phyloP scores from a whole-genome alignment of 2,113 vertebrate species.

The Lynx canadensis region DNA sequence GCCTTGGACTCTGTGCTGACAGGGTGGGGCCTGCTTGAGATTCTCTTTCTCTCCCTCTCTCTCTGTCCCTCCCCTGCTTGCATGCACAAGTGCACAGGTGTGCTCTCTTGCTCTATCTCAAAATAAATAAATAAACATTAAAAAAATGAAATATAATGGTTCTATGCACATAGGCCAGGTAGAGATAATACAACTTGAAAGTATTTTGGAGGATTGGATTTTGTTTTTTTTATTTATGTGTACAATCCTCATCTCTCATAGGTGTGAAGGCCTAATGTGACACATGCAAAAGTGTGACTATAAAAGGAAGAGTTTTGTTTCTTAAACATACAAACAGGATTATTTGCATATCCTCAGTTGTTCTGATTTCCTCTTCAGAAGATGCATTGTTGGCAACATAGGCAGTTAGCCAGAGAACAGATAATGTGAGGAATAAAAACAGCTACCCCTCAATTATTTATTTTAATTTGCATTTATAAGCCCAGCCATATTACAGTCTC shows the following conservation, averaged over 20 bases:
- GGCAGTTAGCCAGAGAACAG: not conserved
- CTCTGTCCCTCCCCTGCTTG: no score
- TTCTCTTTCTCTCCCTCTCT: no score
- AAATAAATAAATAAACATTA: no score
- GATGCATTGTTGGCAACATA: not conserved
- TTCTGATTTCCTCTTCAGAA: slow-evolving; percentile 8
- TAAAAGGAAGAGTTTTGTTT: not conserved
- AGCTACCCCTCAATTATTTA: not conserved
- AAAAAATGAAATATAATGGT: not conserved
- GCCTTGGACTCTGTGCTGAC: no score
- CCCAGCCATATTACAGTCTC: not conserved
- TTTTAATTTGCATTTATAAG: not conserved
- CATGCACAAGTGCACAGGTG: no score
- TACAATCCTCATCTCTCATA: not conserved
- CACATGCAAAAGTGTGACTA: not conserved
- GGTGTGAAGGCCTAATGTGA: not conserved
- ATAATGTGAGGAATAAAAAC: not conserved
- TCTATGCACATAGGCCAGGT: not conserved
- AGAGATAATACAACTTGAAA: slow-evolving; percentile 5
- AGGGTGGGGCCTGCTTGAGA: no score
- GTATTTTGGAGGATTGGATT: not conserved
- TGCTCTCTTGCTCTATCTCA: no score
- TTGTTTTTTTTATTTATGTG: not conserved
- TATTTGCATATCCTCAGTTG: not conserved
- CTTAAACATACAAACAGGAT: not conserved